Percentiles rank a stretch among this genome's conserved stretches.
These are phyloP conservation scores for Camponotus vicinus DNA, from an alignment of 1,140 invertebrate genomes.

Conservation along the genomic window DNA sequence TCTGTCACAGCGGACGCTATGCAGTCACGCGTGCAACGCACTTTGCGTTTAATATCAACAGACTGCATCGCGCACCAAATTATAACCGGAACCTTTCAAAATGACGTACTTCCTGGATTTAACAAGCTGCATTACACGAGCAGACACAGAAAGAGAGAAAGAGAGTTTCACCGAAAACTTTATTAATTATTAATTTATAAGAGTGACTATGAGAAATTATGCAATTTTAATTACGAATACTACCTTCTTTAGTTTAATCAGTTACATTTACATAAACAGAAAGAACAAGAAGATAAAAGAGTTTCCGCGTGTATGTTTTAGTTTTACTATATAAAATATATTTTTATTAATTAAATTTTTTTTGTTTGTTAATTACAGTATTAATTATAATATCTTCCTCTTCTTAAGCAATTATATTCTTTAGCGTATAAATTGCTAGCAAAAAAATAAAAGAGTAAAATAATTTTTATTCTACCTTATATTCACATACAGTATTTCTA, in stretches of 20 bases:
- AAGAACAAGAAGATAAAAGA: not conserved
- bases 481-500: not conserved
- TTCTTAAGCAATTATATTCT: not conserved
- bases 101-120: conserved; percentile 52
- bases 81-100: conserved; percentile 56
- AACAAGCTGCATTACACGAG: conserved; percentile 8
- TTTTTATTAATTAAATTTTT: not conserved
- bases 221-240: conserved; percentile 1
- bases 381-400: too few relatives aligned
- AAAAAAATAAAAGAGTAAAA: conserved; percentile 1
- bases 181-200: conserved; percentile 20
- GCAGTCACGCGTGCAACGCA: conserved; percentile 37
- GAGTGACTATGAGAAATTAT: not conserved
- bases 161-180: conserved; percentile 1
- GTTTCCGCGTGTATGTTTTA: not conserved
- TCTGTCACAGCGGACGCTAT: conserved; percentile 42
- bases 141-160: too few relatives aligned
- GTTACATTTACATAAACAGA: not conserved
- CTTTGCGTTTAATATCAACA: conserved; percentile 49
- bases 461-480: not conserved
- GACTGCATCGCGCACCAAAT: conserved; percentile 33
- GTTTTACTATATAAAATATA: not conserved
- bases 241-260: not conserved
- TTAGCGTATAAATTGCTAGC: not conserved
- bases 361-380: not conserved